These are phyloP conservation scores for Octomys mimax DNA, from an alignment of 2,797 vertebrate genomes.

Conservation along the genomic window DNA sequence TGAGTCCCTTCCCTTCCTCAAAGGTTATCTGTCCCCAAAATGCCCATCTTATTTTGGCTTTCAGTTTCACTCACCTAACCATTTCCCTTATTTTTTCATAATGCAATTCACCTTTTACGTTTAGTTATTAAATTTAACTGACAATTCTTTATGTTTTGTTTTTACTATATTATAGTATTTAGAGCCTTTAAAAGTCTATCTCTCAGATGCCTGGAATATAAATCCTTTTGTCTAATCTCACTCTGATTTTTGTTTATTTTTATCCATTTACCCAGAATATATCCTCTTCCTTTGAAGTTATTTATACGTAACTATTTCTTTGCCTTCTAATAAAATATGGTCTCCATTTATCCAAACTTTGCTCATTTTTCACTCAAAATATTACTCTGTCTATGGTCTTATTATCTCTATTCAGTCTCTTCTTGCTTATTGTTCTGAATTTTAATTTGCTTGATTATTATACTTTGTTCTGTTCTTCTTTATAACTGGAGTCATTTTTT, in stretches of 20 bases:
- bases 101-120: not conserved
- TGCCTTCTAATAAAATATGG: not conserved
- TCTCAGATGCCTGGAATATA: not conserved
- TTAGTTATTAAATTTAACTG: not conserved
- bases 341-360: not conserved
- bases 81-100: not conserved
- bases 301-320: not conserved
- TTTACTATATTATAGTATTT: not conserved
- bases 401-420: not conserved
- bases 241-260: not conserved
- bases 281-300: not conserved
- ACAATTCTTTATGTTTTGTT: not conserved
- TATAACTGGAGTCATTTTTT: not conserved
- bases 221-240: not conserved
- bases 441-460: not conserved
- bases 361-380: not conserved
- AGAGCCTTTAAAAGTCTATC: not conserved
- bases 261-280: not conserved
- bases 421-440: not conserved
- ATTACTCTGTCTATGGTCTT: not conserved
- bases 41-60: not conserved
- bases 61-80: not conserved
- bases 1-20: not conserved
- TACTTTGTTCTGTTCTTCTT: not conserved
- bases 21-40: not conserved